These are phyloP conservation scores for Peromyscus maniculatus DNA, from an alignment of 2,113 vertebrate species.

Conservation along the genomic window DNA sequence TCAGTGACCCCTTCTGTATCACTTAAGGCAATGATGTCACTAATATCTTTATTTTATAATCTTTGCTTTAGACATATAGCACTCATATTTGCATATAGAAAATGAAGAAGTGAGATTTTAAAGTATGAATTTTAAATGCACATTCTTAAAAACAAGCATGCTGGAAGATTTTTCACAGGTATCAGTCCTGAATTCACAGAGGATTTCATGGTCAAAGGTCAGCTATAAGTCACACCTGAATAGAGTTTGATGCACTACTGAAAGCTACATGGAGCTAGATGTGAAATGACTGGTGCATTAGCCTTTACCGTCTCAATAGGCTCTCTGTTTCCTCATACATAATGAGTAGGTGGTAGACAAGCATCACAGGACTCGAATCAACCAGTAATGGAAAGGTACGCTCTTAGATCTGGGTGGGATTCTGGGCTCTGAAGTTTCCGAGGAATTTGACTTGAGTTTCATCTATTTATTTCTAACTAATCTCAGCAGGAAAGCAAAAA, in stretches of 20 bases:
- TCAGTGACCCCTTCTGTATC: neutral
- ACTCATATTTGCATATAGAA: neutral
- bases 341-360: neutral
- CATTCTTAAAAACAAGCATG: neutral
- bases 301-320: neutral
- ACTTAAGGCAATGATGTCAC: neutral
- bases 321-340: no score
- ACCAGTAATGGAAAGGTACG: neutral
- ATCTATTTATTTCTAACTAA: neutral
- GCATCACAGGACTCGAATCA: neutral
- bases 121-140: neutral
- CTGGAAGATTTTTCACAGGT: neutral
- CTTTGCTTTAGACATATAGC: neutral
- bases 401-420: neutral
- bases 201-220: neutral
- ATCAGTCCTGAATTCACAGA: neutral
- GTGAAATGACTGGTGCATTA: neutral
- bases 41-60: neutral
- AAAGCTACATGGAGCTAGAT: neutral
- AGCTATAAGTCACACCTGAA: neutral
- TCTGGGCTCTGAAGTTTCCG: neutral
- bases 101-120: neutral
- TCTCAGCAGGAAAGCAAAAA: neutral
- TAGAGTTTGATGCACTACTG: neutral
- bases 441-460: conserved; percentile 44